A percentile compares a stretch with the other conserved stretches of the same genome.
These are phyloP conservation scores for Hozukius guyotensis DNA, from an alignment of 2,797 vertebrate species.

Conservation along the genomic window DNA sequence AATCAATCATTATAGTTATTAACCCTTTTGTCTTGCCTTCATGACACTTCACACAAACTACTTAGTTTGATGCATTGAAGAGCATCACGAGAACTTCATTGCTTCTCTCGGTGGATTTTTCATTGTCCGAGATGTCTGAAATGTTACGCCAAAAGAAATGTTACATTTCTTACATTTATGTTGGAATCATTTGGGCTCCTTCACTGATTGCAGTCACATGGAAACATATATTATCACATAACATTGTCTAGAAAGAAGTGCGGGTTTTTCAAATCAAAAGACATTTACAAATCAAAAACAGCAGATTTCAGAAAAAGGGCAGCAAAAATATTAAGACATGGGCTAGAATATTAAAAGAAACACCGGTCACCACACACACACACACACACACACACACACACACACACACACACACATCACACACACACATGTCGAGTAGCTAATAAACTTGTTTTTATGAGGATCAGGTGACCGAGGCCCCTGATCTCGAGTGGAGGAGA, in stretches of 20 bases:
- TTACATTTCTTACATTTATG: neutral
- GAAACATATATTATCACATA: neutral
- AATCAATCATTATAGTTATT: neutral
- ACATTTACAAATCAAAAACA: neutral
- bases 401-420: neutral
- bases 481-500: conserved; percentile 91
- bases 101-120: neutral
- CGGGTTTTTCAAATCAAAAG: neutral
- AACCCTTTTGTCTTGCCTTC: neutral
- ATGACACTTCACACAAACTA: neutral
- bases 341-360: neutral
- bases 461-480: conserved; percentile 78
- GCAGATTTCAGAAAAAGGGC: neutral
- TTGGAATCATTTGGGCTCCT: neutral
- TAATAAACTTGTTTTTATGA: conserved; percentile 92
- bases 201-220: neutral
- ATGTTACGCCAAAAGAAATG: neutral
- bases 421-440: conserved; percentile 70
- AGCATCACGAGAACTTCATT: neutral
- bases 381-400: conserved; percentile 2
- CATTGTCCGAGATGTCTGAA: neutral
- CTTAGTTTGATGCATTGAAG: neutral
- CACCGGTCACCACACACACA: neutral
- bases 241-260: neutral
- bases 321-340: neutral